These are phyloP conservation scores for Chrysotoxum bicinctum DNA, from an alignment of 2,888 invertebrate species.

Conservation along the genomic window DNA sequence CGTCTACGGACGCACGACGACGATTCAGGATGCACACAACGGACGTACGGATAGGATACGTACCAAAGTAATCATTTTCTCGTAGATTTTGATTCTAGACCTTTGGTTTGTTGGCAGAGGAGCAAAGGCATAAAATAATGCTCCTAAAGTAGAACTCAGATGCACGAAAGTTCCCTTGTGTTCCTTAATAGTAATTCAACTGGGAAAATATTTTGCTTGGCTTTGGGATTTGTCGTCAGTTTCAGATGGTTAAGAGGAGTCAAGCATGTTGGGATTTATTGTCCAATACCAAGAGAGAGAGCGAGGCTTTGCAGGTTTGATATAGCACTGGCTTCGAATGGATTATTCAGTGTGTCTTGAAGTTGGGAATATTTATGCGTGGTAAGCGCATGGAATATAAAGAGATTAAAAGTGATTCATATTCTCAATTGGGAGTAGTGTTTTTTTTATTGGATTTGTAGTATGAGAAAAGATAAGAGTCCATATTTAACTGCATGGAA, in stretches of 20 bases:
- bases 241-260: constrained; percentile 13
- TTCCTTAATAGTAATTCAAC: constrained; percentile 23
- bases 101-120: constrained; percentile 37
- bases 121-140: constrained; percentile 36
- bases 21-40: neutral
- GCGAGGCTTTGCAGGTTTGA: constrained; percentile 16
- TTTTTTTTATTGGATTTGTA: neutral
- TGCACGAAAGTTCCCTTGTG: constrained; percentile 24
- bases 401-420: constrained; percentile 34
- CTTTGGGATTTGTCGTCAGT: constrained; percentile 20
- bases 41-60: neutral
- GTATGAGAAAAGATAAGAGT: neutral
- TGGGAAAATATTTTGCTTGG: neutral
- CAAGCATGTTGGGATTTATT: constrained; percentile 41
- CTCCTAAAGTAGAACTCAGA: constrained; percentile 22
- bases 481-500: neutral
- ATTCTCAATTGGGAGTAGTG: neutral
- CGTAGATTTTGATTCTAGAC: constrained; percentile 54
- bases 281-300: neutral
- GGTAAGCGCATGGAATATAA: constrained; percentile 51
- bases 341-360: constrained; percentile 9
- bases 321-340: constrained; percentile 33
- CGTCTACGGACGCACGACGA: neutral
- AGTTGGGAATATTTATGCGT: constrained; percentile 25
- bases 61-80: constrained; percentile 5